Evolutionary conservation across 2,888 invertebrate genomes (phyloP).

Genomic region (Nysson spinosus): DNA sequence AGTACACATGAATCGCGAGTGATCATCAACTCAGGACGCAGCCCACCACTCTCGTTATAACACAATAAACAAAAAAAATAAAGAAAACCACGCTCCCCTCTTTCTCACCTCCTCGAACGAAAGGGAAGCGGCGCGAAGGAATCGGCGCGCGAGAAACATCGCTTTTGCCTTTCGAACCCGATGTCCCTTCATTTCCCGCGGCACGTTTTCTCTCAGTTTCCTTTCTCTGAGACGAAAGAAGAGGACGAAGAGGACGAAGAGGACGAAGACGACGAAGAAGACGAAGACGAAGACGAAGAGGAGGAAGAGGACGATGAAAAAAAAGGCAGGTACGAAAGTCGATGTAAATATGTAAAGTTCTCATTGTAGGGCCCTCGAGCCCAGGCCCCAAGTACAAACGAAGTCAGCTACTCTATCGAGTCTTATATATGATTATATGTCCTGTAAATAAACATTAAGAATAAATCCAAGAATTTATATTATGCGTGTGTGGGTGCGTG

Average conservation of each 20-base stretch:
- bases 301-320: too few species aligned
- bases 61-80: slow-evolving; percentile 28
- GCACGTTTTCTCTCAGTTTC: not conserved
- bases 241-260: too few species aligned
- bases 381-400: slow-evolving; percentile 77
- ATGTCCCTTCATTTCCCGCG: not conserved
- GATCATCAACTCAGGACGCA: slow-evolving; percentile 72
- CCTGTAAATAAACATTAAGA: slow-evolving; percentile 41
- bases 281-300: too few species aligned
- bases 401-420: slow-evolving; percentile 75
- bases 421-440: slow-evolving; percentile 71
- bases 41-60: slow-evolving; percentile 70
- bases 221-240: slow-evolving; percentile 1
- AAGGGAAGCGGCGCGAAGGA: not conserved
- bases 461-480: slow-evolving; percentile 35
- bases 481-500: slow-evolving; percentile 28
- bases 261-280: too few species aligned
- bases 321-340: too few species aligned
- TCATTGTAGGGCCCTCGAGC: slow-evolving; percentile 73
- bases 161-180: not conserved
- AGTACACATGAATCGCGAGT: slow-evolving; percentile 92
- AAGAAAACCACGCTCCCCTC: slow-evolving; percentile 28
- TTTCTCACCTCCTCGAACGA: slow-evolving; percentile 22
- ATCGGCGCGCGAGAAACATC: not conserved
- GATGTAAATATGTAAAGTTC: slow-evolving; percentile 73